Base-by-base conservation (phyloP, 92 coral and sea anemone species). In the Meandrina meandrites region DNA sequence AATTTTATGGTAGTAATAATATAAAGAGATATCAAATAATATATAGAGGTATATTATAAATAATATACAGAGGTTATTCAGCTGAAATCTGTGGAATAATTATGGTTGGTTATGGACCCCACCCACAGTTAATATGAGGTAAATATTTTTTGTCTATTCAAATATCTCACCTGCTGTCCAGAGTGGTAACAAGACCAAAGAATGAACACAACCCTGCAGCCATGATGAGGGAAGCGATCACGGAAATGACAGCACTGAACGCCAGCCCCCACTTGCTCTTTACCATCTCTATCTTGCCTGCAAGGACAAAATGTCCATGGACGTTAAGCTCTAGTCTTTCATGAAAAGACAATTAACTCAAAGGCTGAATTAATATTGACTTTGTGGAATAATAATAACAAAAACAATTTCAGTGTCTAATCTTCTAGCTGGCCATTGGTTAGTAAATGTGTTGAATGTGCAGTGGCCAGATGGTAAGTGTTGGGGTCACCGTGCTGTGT, bases 201-300 rank as follows among this genome's bases (percentile, higher is more conserved):
- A 97, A 93, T 13, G 98, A 89, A 42, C 97, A 97, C 75, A 95
- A 73, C 1, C 99, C 99, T 22, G 98, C 93, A 17, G 99, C 99
- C 99, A 97, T 97, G 36, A 91, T 82, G 31, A 97, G 87, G 30
- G 99, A 97, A 11, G 99, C 99, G 54, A 97, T 89, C 62, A 97
- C 98, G 9, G 97, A 95, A 68, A 97, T 86, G 14, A 97, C 97
- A 34, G 99, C 99, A 93, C 99, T 97, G 89, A 97, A 89, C 60
- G 99, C 98, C 60, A 97, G 79, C 14, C 99, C 99, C 95, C 95
- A 91, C 78, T 95, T 97, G 8, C 97, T 95, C 84, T 97, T 97
- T 22, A 97, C 99, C 99, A 97, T 97, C 68, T 97, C 99, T 66
- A 97, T 97, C 88, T 97, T 97, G 31, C 92, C 99, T 96, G 89